These are phyloP conservation scores for Platygyra sinensis DNA, from an alignment of 64 coral and sea anemone species.

Conservation along the genomic window DNA sequence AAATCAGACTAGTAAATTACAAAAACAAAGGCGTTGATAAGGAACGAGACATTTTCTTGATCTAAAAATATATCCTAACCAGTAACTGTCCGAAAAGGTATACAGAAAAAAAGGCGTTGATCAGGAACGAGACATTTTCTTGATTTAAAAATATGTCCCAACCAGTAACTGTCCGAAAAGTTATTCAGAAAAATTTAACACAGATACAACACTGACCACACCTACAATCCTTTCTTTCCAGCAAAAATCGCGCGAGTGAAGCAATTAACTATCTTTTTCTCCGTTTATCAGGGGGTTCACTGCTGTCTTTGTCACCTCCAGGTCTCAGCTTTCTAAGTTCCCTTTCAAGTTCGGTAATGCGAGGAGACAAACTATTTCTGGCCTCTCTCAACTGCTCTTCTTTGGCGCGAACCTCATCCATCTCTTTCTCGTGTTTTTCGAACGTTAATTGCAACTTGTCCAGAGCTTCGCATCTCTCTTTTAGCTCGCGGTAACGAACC, in stretches of 20 bases:
- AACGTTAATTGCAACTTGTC: constrained; percentile 30
- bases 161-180: no score
- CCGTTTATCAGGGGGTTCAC: constrained; percentile 57
- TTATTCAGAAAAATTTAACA: no score
- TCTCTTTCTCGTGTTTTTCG: constrained; percentile 18
- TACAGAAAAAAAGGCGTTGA: no score
- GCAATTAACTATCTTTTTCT: constrained; percentile 26
- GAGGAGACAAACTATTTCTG: constrained; percentile 47
- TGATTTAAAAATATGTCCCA: no score
- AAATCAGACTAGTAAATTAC: no score
- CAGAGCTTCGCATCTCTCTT: constrained; percentile 13
- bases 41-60: no score
- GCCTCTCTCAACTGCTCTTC: constrained; percentile 61
- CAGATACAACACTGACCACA: no score
- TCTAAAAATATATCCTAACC: no score
- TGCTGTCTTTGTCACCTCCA: constrained; percentile 27
- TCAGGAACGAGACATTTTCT: no score
- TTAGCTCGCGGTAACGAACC: constrained; percentile 29
- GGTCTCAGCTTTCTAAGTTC: constrained; percentile 71
- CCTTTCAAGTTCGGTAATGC: constrained; percentile 63
- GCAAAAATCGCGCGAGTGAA: not conserved
- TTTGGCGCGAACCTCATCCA: not conserved
- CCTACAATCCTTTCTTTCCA: not conserved
- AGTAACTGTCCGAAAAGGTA: no score
- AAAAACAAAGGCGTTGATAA: no score